These are phyloP conservation scores for Pachymerium ferrugineum DNA, from an alignment of 2,888 invertebrate species.

Conservation along the genomic window DNA sequence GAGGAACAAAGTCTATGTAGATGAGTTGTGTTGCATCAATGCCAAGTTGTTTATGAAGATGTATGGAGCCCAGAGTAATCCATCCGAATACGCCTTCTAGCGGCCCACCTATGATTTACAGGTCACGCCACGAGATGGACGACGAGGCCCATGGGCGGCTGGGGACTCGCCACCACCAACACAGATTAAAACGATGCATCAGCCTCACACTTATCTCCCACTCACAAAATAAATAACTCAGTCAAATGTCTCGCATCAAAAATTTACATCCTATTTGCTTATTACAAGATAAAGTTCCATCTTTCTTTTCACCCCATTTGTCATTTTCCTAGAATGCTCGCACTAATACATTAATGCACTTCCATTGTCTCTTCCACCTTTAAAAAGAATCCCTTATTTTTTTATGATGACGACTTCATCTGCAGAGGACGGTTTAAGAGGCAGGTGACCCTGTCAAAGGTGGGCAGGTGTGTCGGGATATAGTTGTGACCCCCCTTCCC, in stretches of 20 bases:
- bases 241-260: conserved; percentile 25
- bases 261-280: conserved; percentile 25
- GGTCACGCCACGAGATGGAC: conserved; percentile 27
- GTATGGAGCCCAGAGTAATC: conserved; percentile 19
- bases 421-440: not conserved
- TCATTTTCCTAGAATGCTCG: not conserved
- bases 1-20: not conserved
- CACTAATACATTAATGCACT: conserved; percentile 7
- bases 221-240: conserved; percentile 20
- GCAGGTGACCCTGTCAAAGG: conserved; percentile 22
- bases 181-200: conserved; percentile 33
- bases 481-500: not conserved
- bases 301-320: conserved; percentile 1
- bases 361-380: not conserved
- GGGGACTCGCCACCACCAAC: conserved; percentile 29
- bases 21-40: conserved; percentile 1
- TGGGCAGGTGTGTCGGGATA: conserved; percentile 10
- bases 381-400: not conserved
- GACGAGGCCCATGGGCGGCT: conserved; percentile 20
- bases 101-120: conserved; percentile 28
- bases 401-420: not conserved
- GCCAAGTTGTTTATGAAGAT: conserved; percentile 32
- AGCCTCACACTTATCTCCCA: conserved; percentile 11
- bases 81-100: conserved; percentile 23
- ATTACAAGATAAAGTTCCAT: conserved; percentile 18